Base-by-base conservation (phyloP, 2,888 invertebrate species). In the Eudasyphora cyanicolor region DNA sequence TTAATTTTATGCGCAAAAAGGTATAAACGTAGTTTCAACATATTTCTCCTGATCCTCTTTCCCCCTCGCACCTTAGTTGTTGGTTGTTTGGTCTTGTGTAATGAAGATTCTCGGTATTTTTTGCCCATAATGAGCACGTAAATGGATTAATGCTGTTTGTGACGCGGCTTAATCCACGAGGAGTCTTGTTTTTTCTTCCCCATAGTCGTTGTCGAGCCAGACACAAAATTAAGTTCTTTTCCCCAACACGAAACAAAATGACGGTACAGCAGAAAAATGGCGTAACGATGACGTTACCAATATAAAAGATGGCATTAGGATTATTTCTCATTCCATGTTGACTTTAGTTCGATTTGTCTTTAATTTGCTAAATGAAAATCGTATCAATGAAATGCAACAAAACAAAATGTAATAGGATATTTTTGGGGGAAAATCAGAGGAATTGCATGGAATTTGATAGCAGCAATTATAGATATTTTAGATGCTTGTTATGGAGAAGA, bases 61-160 rank as follows among this genome's bases (percentile, higher is more conserved):
- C 19, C 64, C 10, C 38, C 14, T 21, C 29, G 10, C 29, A 12
- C 27, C 1, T 35, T 12, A 0, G 64, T 17, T 32, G 62, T 64
- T 76, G 19, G 19, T 73, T 24, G 38, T 62, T 71, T 74, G 67
- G 75, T 57, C 38, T 64, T 78, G 75, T 42, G 21, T 24, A 42
- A 24, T 8, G 29, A 35, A 62, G 17, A 62, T 32, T 27, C 35
- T 38, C n/a, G n/a, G n/a, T n/a, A 19, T 35, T 67, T 67, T 38
- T 21, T 19, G 35, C 12, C 67, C 67, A n/a, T 81, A 84, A 84
- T 81, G 78, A 84, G 76, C 78, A 84, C 71, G 78, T 84, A 84
- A 84, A 84, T 84, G 81, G 84, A 84, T 84, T 84, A 84, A 84
- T 76, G 73, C 76, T 84, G 84, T 81, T 84, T 76, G 78, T 76